phyloP scores from a whole-genome alignment of 2,113 vertebrate species.

The Rallus limicola region DNA sequence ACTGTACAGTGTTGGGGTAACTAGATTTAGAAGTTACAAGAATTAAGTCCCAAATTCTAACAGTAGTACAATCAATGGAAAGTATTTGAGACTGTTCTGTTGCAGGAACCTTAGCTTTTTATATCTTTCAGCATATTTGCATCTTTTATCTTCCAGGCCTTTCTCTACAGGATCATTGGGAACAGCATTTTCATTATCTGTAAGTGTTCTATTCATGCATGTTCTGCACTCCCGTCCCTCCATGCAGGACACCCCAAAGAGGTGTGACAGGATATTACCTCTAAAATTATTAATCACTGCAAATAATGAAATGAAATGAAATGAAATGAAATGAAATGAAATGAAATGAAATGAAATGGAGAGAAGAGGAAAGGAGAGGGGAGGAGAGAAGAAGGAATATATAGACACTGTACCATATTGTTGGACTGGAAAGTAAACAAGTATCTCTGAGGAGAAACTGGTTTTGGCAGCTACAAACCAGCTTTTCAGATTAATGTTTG shows the following conservation, averaged over 20 bases:
- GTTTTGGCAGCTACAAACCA: not conserved
- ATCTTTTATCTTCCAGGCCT: not conserved
- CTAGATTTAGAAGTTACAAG: not conserved
- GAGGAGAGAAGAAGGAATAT: not conserved
- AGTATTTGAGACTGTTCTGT: not conserved
- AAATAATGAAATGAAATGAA: not conserved
- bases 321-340: not conserved
- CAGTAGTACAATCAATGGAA: not conserved
- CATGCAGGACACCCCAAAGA: not conserved
- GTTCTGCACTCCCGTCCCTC: not conserved
- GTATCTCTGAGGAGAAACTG: not conserved
- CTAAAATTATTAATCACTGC: not conserved
- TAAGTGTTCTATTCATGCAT: rapidly evolving
- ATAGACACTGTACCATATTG: not conserved
- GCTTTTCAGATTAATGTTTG: not conserved
- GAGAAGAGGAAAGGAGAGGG: not conserved
- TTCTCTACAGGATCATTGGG: not conserved
- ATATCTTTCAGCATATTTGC: not conserved
- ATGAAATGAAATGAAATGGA: not conserved
- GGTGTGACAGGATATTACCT: not conserved
- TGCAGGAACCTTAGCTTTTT: not conserved
- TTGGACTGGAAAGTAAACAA: not conserved
- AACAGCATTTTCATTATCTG: not conserved
- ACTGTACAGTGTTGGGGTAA: not conserved
- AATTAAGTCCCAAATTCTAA: not conserved